Conservation (phyloP, 1,140 invertebrate species). For the Popillia japonica region DNA sequence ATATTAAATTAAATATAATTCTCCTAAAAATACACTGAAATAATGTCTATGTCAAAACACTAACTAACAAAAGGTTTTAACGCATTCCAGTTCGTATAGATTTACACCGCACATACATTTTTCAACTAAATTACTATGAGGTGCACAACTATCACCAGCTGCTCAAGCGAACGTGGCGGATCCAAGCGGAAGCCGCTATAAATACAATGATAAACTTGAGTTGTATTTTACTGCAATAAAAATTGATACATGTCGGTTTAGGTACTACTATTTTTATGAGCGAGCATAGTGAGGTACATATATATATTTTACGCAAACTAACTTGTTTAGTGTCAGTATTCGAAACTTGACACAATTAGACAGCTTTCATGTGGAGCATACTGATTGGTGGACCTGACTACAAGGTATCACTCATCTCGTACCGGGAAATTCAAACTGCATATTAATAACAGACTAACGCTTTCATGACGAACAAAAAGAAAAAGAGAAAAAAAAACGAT, state of each 20-base stretch:
- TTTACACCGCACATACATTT: slow-evolving; percentile 34
- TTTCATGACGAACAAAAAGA: slow-evolving; percentile 15
- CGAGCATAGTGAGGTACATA: neutral
- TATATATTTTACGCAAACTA: neutral
- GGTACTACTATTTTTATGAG: neutral
- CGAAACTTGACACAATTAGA: slow-evolving; percentile 34
- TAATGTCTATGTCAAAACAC: slow-evolving; percentile 33
- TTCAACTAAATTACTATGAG: neutral
- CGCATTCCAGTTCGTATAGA: neutral
- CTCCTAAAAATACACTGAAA: slow-evolving; percentile 22
- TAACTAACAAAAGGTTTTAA: slow-evolving; percentile 12
- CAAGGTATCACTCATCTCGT: neutral
- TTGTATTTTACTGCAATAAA: neutral
- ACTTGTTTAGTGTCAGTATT: neutral
- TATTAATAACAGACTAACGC: neutral
- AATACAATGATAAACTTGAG: neutral
- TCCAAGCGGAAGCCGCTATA: slow-evolving; percentile 29
- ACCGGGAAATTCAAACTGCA: slow-evolving; percentile 19
- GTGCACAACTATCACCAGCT: slow-evolving; percentile 29
- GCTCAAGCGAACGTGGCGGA: slow-evolving; percentile 26
- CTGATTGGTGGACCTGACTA: slow-evolving; percentile 60
- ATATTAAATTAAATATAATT: slow-evolving; percentile 29
- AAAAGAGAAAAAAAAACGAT: slow-evolving; percentile 16
- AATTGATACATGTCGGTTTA: neutral
- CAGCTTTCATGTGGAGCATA: slow-evolving; percentile 62